phyloP scores from a whole-genome alignment of 2,113 vertebrate genomes.

The Alces alces region DNA sequence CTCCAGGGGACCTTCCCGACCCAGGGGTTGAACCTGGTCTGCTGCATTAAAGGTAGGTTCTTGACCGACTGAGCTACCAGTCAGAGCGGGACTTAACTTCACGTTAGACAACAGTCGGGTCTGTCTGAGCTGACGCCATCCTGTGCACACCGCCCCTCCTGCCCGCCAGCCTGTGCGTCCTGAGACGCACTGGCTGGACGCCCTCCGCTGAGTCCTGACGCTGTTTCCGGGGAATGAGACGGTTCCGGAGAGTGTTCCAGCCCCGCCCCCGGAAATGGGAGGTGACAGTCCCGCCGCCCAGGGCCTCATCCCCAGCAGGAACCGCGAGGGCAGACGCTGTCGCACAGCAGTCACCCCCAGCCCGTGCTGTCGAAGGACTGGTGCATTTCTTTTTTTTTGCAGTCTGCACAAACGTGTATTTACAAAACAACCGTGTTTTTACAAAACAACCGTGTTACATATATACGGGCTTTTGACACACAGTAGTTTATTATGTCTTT shows the following conservation, averaged over 20 bases:
- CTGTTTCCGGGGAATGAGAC: not conserved
- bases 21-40: not conserved
- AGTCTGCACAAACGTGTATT: slow-evolving; percentile 81
- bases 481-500: slow-evolving; percentile 65
- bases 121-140: rapidly evolving
- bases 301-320: not conserved
- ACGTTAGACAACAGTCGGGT: rapidly evolving
- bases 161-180: rapidly evolving
- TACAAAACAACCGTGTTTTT: slow-evolving; percentile 84
- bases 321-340: rapidly evolving
- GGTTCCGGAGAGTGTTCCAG: too few relatives aligned
- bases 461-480: slow-evolving; percentile 84
- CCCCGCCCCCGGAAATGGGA: not conserved
- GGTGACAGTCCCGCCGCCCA: rapidly evolving
- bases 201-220: not conserved
- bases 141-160: not conserved
- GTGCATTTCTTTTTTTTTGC: not conserved
- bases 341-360: rapidly evolving
- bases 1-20: not conserved
- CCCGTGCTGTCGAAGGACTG: rapidly evolving
- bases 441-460: slow-evolving; percentile 83
- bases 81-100: rapidly evolving
- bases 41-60: not conserved
- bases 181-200: rapidly evolving
- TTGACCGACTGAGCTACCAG: not conserved